These are phyloP conservation scores for Tiphia femorata DNA, from an alignment of 2,888 invertebrate species.

Conservation along the genomic window DNA sequence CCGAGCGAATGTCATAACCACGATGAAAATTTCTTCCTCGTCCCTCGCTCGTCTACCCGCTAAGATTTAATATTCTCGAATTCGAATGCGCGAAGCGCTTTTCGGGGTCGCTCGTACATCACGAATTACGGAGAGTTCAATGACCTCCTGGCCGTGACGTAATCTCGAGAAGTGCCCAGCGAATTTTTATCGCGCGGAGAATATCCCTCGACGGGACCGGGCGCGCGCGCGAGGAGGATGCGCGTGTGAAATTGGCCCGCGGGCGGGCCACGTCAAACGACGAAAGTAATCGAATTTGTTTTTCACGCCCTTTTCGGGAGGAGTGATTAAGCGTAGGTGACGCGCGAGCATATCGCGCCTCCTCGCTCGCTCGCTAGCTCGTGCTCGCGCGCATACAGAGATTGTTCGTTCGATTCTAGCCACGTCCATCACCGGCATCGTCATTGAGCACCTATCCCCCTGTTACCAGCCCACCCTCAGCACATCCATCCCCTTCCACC, in stretches of 20 bases:
- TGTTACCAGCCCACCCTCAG: conserved; percentile 11
- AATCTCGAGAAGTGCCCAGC: too few relatives aligned
- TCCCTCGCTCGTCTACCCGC: too few relatives aligned
- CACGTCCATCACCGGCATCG: conserved; percentile 49
- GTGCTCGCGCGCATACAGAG: conserved; percentile 3
- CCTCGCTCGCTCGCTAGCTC: background rate
- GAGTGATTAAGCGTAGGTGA: conserved; percentile 2
- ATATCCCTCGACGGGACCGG: too few relatives aligned
- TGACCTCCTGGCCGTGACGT: too few relatives aligned
- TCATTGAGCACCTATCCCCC: conserved; percentile 15
- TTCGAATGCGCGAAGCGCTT: too few relatives aligned
- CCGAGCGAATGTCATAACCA: too few relatives aligned
- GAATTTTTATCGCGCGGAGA: too few relatives aligned
- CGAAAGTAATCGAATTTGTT: background rate
- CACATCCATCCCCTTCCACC: conserved; percentile 5
- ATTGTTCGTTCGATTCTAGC: conserved; percentile 55
- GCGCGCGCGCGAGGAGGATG: too few relatives aligned
- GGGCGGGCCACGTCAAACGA: background rate
- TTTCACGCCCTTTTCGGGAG: background rate
- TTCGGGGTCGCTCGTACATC: too few relatives aligned
- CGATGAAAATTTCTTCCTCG: too few relatives aligned
- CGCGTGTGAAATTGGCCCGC: background rate
- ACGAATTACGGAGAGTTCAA: too few relatives aligned
- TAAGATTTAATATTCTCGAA: too few relatives aligned
- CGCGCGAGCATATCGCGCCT: background rate